Evolutionary conservation across 2,797 vertebrate species (phyloP).

Genomic region (Brachyalestes nurse): DNA sequence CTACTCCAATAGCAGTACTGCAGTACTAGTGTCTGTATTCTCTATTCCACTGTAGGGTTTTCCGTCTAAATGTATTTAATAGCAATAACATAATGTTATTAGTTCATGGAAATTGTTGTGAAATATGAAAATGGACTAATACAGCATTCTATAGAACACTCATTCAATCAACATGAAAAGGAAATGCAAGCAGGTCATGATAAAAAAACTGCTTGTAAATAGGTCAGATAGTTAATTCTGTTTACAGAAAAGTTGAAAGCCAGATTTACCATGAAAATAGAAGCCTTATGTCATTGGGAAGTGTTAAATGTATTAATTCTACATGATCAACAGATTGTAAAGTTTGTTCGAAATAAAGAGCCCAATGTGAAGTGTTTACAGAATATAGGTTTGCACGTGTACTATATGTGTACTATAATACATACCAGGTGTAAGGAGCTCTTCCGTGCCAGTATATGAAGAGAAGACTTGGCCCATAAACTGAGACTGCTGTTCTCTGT

Average conservation of each 20-base stretch:
- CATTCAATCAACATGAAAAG: not conserved
- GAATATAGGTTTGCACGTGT: constrained; percentile 12
- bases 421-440: constrained; percentile 88
- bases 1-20: not conserved
- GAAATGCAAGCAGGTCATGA: not conserved
- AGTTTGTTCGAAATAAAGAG: constrained; percentile 5
- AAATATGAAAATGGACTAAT: not conserved
- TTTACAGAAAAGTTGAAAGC: constrained; percentile 36
- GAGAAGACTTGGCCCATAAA: constrained; percentile 94
- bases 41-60: not conserved
- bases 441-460: constrained; percentile 93
- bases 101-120: not conserved
- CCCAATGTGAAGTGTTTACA: not conserved
- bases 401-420: constrained; percentile 41
- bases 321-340: constrained; percentile 22
- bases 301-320: constrained; percentile 21
- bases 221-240: constrained; percentile 32
- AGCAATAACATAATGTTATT: not conserved
- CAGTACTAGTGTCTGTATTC: not conserved
- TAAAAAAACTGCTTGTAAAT: constrained; percentile 21
- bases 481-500: constrained; percentile 87
- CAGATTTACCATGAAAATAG: constrained; percentile 35
- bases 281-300: constrained; percentile 29
- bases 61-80: not conserved
- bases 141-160: not conserved